Evolutionary conservation across 1,140 invertebrate species (phyloP).

Genomic region (Hylaeus anthracinus): DNA sequence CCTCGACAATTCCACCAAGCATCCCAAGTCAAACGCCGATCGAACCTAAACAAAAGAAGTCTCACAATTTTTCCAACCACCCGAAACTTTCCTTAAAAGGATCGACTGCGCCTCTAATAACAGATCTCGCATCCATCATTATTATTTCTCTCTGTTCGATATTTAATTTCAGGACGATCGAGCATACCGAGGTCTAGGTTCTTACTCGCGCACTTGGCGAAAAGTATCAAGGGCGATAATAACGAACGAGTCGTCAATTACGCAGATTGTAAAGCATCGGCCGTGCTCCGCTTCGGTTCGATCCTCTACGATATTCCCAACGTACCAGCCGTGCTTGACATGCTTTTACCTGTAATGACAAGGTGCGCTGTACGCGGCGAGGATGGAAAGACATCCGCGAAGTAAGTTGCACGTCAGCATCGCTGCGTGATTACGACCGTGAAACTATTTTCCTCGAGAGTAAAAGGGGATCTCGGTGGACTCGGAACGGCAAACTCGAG

Average conservation of each 20-base stretch:
- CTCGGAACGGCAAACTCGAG: background rate
- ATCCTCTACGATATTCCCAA: background rate
- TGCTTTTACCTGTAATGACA: slow-evolving; percentile 12
- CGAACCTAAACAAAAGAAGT: too few relatives aligned
- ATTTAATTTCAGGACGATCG: too few relatives aligned
- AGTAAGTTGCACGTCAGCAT: background rate
- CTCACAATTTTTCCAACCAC: background rate
- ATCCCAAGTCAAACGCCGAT: too few relatives aligned
- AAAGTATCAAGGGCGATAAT: background rate
- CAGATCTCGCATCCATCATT: background rate
- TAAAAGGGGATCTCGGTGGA: too few relatives aligned
- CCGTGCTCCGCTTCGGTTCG: background rate
- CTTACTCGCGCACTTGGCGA: slow-evolving; percentile 2
- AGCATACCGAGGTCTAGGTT: background rate
- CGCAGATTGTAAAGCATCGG: slow-evolving; percentile 1
- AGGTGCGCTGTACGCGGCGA: background rate
- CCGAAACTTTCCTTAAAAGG: background rate
- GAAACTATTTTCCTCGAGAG: background rate
- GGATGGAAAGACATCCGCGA: background rate
- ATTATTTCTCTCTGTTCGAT: background rate
- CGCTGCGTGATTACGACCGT: background rate
- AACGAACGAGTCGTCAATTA: slow-evolving; percentile 22
- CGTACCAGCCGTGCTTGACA: background rate
- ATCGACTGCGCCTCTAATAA: background rate
- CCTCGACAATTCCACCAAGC: too few relatives aligned